phyloP scores from a whole-genome alignment of 2,888 invertebrate genomes.

The Therioaphis trifolii region DNA sequence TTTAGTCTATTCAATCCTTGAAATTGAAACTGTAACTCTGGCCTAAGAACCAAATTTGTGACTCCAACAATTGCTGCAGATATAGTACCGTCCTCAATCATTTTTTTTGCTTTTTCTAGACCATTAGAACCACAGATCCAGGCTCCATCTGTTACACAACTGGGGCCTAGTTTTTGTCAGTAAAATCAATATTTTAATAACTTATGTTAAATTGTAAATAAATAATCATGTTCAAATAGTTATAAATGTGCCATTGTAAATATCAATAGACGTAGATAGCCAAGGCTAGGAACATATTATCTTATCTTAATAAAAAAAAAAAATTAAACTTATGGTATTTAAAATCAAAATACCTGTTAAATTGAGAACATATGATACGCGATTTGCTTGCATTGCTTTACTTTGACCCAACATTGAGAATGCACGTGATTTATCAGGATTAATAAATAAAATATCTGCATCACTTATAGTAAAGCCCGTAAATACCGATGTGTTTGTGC shows the following conservation, averaged over 20 bases:
- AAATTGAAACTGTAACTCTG: conserved; percentile 74
- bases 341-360: conserved; percentile 72
- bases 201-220: no score
- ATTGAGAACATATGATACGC: conserved; percentile 74
- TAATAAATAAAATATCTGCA: conserved; percentile 67
- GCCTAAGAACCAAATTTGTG: conserved; percentile 72
- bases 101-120: conserved; percentile 71
- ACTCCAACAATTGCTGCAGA: conserved; percentile 74
- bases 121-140: conserved; percentile 76
- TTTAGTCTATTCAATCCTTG: conserved; percentile 71
- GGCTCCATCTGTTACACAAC: conserved; percentile 75
- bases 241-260: no score
- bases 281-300: no score
- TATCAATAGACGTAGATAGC: no score
- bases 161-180: no score
- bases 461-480: conserved; percentile 70
- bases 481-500: conserved; percentile 70
- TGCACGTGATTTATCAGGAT: conserved; percentile 68
- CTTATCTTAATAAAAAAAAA: no score
- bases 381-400: conserved; percentile 74
- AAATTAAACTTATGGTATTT: no score
- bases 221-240: no score
- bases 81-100: conserved; percentile 69
- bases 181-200: no score
- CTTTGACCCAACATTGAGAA: conserved; percentile 77